Evolutionary conservation across 2,888 invertebrate species (phyloP), one percentile per base, ranked within the genome.

Genomic region (Boloria euphrosyne): DNA sequence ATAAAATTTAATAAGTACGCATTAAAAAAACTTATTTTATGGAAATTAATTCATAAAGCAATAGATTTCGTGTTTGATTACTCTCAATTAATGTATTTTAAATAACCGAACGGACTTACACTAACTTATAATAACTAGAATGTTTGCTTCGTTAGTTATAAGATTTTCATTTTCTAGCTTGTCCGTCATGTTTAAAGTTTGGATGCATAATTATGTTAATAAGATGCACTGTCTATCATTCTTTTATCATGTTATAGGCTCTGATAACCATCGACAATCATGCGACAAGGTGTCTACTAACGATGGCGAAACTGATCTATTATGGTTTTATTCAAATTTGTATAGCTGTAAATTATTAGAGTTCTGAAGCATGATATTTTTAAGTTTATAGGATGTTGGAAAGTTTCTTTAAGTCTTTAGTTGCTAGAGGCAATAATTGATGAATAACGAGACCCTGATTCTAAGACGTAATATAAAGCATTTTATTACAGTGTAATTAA

Each of bases 171-270:
- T 65, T 66, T 68, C 66, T 64, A 69, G 66, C 65, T 67, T 67
- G 70, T 72, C 66, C 55, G 66, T 74, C 70, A 69, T 66, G 71
- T 55, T 55, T 60, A 46, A 67, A 71, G 69, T 69, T 67, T 69
- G 65, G 62, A 67, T 64, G 62, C 71, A 65, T 71, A 67, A 73
- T 70, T 74, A 72, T 72, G 68, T 66, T 65, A 73, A 70, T 73
- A 61, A 68, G 72, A 71, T 76, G 75, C 64, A 66, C 54, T 63
- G 68, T 62, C 67, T 60, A 74, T 68, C 67, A 70, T 31, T 64
- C 70, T 75, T 74, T 75, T 65, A 68, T 67, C 76, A 70, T 77
- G 75, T 77, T 22, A 72, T 70, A 69, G 49, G 70, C 47, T 58
- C 44, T 53, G 73, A 71, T 70, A 71, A 62, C 47, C 66, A 72